These are phyloP conservation scores for Ladona fulva DNA, from an alignment of 1,140 invertebrate genomes.

Conservation along the genomic window DNA sequence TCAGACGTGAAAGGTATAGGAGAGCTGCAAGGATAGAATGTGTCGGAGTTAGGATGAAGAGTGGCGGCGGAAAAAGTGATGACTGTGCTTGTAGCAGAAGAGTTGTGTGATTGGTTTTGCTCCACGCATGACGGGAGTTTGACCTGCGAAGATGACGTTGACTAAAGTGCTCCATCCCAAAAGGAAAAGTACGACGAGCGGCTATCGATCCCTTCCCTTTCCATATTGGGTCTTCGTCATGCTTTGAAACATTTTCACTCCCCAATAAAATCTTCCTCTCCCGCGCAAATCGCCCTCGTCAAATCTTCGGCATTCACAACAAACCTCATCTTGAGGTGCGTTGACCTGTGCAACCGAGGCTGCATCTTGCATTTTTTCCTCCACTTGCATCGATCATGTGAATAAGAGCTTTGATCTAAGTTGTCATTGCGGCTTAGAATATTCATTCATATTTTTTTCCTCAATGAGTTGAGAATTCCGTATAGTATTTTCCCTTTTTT, in stretches of 20 bases:
- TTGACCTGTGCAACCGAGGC: too few species aligned
- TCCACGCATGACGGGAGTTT: not conserved
- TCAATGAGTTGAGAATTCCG: too few species aligned
- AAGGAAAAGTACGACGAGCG: not conserved
- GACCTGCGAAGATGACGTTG: not conserved
- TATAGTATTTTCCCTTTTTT: too few species aligned
- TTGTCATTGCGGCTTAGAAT: too few species aligned
- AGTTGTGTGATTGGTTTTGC: not conserved
- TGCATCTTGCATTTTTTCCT: too few species aligned
- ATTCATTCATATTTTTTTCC: too few species aligned
- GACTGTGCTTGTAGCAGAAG: not conserved
- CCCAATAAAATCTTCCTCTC: not conserved
- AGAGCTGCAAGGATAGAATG: not conserved
- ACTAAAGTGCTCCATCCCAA: not conserved
- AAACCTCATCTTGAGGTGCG: too few species aligned
- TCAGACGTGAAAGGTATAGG: not conserved
- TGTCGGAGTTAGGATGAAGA: not conserved
- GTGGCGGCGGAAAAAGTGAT: not conserved
- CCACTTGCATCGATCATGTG: too few species aligned
- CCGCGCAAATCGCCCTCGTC: too few species aligned
- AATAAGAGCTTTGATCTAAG: too few species aligned
- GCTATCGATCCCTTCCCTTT: not conserved
- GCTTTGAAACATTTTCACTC: not conserved
- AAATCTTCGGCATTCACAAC: too few species aligned
- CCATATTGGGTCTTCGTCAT: not conserved